Conservation (phyloP, 1,140 invertebrate genomes). For the Lepidurus packardi region DNA sequence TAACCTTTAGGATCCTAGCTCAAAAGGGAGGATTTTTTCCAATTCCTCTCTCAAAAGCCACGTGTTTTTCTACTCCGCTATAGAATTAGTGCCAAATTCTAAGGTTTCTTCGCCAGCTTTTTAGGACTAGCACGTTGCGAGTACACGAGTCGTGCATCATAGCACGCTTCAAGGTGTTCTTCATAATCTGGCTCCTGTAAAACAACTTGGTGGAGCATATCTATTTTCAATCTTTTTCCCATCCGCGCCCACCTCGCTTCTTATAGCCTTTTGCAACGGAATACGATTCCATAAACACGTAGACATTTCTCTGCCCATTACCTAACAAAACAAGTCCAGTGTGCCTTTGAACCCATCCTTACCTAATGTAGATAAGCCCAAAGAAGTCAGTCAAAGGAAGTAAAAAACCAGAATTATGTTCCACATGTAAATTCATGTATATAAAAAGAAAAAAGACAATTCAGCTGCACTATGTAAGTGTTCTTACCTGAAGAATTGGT, state of each 20-base stretch:
- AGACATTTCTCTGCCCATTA: background rate
- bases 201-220: background rate
- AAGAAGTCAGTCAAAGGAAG: background rate
- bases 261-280: background rate
- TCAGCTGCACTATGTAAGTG: background rate
- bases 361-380: background rate
- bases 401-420: background rate
- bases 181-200: background rate
- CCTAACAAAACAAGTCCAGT: conserved; percentile 2
- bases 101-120: background rate
- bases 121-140: background rate
- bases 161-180: conserved; percentile 21
- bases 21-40: too few relatives aligned
- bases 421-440: too few relatives aligned
- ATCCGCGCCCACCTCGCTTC: background rate
- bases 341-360: background rate
- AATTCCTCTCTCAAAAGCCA: background rate
- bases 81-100: conserved; percentile 6
- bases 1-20: too few relatives aligned
- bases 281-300: background rate
- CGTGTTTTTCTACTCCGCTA: background rate
- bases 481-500: background rate
- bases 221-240: conserved; percentile 2
- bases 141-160: conserved; percentile 17
- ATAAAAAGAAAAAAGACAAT: background rate